These are phyloP conservation scores for Larimichthys polyactis DNA, from an alignment of 2,113 vertebrate species.

Conservation along the genomic window DNA sequence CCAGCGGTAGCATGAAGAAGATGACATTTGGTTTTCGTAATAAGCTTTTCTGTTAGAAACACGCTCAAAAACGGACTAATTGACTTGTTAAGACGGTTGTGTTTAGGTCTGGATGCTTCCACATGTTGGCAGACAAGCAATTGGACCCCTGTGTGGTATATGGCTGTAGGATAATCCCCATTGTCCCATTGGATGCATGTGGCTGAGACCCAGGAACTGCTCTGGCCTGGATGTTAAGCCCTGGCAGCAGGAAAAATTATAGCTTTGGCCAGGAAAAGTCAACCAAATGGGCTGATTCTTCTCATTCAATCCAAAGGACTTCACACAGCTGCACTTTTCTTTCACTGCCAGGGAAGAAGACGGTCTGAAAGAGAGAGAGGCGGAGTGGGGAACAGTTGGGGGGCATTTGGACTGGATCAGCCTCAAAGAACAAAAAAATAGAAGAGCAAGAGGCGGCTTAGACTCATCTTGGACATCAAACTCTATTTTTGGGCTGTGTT, in stretches of 20 bases:
- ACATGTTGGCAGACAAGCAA: conserved; percentile 38
- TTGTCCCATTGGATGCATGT: conserved; percentile 64
- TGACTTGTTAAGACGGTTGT: conserved; percentile 5
- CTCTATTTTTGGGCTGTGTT: conserved; percentile 50
- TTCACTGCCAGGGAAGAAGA: conserved; percentile 71
- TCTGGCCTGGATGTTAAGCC: conserved; percentile 54
- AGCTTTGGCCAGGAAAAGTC: conserved; percentile 71
- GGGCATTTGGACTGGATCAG: conserved; percentile 67
- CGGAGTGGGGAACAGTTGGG: conserved; percentile 57
- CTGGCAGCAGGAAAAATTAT: conserved; percentile 63
- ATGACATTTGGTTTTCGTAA: conserved; percentile 12
- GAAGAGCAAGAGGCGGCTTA: conserved; percentile 40
- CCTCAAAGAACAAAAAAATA: conserved; percentile 52
- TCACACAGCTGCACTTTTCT: conserved; percentile 78
- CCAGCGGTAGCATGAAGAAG: neutral
- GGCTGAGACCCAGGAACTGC: conserved; percentile 62
- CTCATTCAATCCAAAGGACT: conserved; percentile 74
- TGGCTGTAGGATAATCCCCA: conserved; percentile 58
- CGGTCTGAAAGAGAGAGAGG: conserved; percentile 63
- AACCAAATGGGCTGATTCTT: conserved; percentile 80
- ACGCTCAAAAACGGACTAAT: conserved; percentile 1
- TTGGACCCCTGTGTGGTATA: conserved; percentile 41
- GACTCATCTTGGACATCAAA: conserved; percentile 61
- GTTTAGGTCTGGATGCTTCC: conserved; percentile 22
- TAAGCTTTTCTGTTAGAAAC: neutral